Percentiles rank a stretch among this genome's conserved stretches.
Evolutionary conservation across 2,888 invertebrate genomes (phyloP).

Genomic region (Melangyna quadrimaculata): DNA sequence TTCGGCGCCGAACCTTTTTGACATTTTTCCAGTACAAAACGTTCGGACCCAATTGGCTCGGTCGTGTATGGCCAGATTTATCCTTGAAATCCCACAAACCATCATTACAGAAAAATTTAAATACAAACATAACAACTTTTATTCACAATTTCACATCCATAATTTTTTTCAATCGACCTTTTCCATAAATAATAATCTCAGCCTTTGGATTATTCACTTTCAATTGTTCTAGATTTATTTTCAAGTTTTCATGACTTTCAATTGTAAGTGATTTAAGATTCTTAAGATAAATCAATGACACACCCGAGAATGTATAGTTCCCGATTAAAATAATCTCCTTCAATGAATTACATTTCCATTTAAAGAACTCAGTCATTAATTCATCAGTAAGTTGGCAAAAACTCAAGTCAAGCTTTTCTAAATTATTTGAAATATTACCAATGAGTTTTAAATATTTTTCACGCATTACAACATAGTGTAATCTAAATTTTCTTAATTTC

Average conservation of each 20-base stretch:
- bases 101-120: too few species aligned
- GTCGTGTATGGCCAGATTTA: too few species aligned
- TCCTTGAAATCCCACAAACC: too few species aligned
- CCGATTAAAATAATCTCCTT: conserved; percentile 49
- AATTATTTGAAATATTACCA: conserved; percentile 22
- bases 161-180: conserved; percentile 33
- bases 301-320: conserved; percentile 45
- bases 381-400: conserved; percentile 54
- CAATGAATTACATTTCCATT: conserved; percentile 37
- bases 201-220: conserved; percentile 45
- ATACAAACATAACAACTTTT: neutral
- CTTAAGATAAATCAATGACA: conserved; percentile 17
- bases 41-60: too few species aligned
- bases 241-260: conserved; percentile 47
- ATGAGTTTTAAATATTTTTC: conserved; percentile 34
- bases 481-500: conserved; percentile 20
- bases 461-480: conserved; percentile 51
- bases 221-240: conserved; percentile 13
- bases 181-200: conserved; percentile 47
- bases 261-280: conserved; percentile 24
- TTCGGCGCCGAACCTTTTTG: too few species aligned
- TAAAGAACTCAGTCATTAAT: conserved; percentile 44
- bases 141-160: conserved; percentile 23
- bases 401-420: conserved; percentile 59
- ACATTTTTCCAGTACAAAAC: too few species aligned